These are phyloP conservation scores for Mythimna vitellina DNA, from an alignment of 2,888 invertebrate species.

Conservation along the genomic window DNA sequence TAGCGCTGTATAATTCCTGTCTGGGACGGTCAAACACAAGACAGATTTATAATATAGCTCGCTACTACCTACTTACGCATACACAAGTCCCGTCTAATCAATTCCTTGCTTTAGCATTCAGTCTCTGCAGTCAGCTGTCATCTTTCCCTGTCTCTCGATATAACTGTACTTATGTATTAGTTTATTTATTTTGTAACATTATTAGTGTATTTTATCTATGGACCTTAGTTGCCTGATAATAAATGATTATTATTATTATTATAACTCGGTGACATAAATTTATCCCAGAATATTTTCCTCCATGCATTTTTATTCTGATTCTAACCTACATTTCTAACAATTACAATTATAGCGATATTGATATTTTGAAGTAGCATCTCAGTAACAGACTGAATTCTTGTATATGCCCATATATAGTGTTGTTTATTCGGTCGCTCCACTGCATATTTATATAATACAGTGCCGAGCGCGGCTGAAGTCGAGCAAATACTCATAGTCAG, in stretches of 20 bases:
- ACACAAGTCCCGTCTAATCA: background rate
- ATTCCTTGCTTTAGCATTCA: background rate
- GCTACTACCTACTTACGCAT: too few relatives aligned
- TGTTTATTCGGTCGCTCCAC: conserved; percentile 63
- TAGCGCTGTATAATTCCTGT: too few relatives aligned
- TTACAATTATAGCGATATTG: background rate
- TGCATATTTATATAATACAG: conserved; percentile 69
- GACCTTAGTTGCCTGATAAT: too few relatives aligned
- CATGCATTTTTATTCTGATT: background rate
- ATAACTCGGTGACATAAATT: background rate
- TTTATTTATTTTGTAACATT: too few relatives aligned
- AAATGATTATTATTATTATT: too few relatives aligned
- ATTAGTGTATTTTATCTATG: too few relatives aligned
- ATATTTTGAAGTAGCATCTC: background rate
- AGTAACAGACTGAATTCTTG: background rate
- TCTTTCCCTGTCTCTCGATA: background rate
- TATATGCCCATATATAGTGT: conserved; percentile 33
- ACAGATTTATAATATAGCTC: too few relatives aligned
- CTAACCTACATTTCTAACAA: background rate
- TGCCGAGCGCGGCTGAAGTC: conserved; percentile 54
- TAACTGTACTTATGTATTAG: too few relatives aligned
- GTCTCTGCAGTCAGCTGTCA: background rate
- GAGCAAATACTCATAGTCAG: conserved; percentile 61
- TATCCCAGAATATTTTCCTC: background rate
- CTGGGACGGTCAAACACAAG: too few relatives aligned